Conservation (phyloP, 2,888 invertebrate species). For the Phragmatobia fuliginosa region DNA sequence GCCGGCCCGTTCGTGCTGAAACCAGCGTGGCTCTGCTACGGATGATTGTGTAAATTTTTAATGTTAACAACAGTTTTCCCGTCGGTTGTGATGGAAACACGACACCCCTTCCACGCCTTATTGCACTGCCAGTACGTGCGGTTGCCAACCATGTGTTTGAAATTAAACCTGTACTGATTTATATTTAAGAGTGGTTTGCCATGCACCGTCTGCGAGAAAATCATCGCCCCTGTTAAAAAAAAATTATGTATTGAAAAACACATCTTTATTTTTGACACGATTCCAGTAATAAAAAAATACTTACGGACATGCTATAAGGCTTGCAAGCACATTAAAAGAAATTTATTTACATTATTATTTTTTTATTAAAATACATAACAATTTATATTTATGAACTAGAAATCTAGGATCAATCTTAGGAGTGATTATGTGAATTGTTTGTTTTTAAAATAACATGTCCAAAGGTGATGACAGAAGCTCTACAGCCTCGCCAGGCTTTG, state of each 20-base stretch:
- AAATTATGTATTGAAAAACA: neutral
- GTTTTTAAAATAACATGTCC: constrained; percentile 22
- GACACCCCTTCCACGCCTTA: constrained; percentile 43
- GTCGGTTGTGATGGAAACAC: constrained; percentile 38
- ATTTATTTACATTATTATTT: neutral
- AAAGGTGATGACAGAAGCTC: constrained; percentile 24
- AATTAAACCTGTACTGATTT: constrained; percentile 50
- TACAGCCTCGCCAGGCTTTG: constrained; percentile 33
- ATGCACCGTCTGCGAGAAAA: constrained; percentile 27
- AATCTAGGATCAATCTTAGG: neutral
- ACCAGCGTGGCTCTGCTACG: too few relatives aligned
- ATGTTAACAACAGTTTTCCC: constrained; percentile 28
- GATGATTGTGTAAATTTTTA: constrained; percentile 28
- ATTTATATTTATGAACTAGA: neutral
- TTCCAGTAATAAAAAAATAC: neutral
- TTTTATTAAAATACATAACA: neutral
- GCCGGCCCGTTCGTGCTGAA: too few relatives aligned
- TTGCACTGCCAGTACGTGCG: constrained; percentile 46
- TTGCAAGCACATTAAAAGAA: too few relatives aligned
- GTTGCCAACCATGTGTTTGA: constrained; percentile 34
- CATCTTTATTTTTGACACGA: neutral
- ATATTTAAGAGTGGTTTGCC: constrained; percentile 53
- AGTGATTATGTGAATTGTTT: constrained; percentile 25
- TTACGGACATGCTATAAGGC: neutral
- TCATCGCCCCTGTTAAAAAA: constrained; percentile 10